Evolutionary conservation across 64 coral and sea anemone species (phyloP).

Genomic region (Stichodactyla helianthus): DNA sequence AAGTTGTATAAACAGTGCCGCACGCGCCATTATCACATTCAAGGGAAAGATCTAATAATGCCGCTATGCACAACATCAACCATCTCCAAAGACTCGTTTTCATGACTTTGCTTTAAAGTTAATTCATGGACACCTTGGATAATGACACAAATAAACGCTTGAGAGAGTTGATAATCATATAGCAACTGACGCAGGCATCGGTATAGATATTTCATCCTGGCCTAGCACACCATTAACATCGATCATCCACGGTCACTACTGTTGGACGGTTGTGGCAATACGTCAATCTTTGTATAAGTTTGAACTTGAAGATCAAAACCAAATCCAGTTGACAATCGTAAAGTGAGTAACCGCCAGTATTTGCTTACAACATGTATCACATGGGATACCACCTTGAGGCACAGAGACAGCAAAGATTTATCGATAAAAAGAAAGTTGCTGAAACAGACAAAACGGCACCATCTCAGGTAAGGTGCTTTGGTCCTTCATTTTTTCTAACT

Average conservation of each 20-base stretch:
- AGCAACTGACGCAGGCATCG: not conserved
- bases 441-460: constrained; percentile 11
- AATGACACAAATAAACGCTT: not conserved
- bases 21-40: not conserved
- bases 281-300: too few relatives aligned
- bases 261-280: too few relatives aligned
- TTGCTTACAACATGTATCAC: constrained; percentile 26
- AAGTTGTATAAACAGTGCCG: not conserved
- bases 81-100: not conserved
- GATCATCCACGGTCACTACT: too few relatives aligned
- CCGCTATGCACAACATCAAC: not conserved
- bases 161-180: constrained; percentile 1
- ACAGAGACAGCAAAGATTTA: constrained; percentile 23
- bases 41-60: too few relatives aligned
- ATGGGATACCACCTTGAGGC: constrained; percentile 50
- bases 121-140: not conserved
- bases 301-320: too few relatives aligned
- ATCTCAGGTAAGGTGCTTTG: not conserved
- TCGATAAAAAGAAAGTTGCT: constrained; percentile 35
- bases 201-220: too few relatives aligned
- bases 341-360: not conserved
- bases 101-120: not conserved
- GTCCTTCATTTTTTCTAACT: not conserved
- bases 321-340: too few relatives aligned
- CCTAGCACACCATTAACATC: too few relatives aligned